These are phyloP conservation scores for Artibeus jamaicensis DNA, from an alignment of 2,797 vertebrate genomes.

Conservation along the genomic window DNA sequence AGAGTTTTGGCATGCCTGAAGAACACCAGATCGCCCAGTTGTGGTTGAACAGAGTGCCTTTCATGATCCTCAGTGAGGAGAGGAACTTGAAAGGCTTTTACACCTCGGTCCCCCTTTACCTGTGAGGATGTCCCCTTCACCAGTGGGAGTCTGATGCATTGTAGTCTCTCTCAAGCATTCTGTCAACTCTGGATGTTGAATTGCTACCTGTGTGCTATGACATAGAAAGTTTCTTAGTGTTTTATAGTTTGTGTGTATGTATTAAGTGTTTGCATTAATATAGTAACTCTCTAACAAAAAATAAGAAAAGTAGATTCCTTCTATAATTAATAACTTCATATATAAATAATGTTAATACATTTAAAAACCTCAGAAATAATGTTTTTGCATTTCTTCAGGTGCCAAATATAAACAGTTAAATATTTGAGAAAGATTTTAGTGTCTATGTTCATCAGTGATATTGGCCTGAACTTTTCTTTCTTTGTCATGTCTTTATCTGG, in stretches of 20 bases:
- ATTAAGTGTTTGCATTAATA: too few species aligned
- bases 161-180: too few species aligned
- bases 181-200: too few species aligned
- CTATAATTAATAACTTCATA: not conserved
- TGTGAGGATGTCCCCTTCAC: constrained; percentile 57
- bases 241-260: too few species aligned
- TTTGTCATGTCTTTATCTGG: too few species aligned
- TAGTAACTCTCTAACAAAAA: too few species aligned
- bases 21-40: constrained; percentile 81
- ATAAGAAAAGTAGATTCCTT: not conserved
- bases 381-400: not conserved
- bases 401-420: constrained; percentile 4
- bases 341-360: not conserved
- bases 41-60: constrained; percentile 80
- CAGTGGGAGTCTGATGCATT: constrained; percentile 65
- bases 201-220: too few species aligned
- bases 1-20: constrained; percentile 84
- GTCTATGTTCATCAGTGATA: too few species aligned
- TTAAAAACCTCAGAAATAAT: not conserved
- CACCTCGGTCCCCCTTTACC: constrained; percentile 75
- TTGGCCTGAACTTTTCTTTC: too few species aligned
- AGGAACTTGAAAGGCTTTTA: constrained; percentile 64
- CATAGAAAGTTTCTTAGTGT: too few species aligned
- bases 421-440: not conserved
- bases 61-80: constrained; percentile 78